phyloP scores from a whole-genome alignment of 2,888 invertebrate genomes.

The Harpalus rubripes region DNA sequence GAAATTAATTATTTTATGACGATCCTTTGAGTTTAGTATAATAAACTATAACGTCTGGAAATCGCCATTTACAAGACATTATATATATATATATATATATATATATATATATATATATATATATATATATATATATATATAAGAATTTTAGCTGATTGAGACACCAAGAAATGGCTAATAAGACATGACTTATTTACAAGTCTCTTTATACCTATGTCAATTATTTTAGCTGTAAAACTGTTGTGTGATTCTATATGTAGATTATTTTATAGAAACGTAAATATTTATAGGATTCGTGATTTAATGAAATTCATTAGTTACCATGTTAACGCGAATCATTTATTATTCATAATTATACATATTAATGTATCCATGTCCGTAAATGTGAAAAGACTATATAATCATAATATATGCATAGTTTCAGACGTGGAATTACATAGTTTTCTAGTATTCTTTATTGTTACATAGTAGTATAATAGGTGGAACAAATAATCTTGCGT shows the following conservation, averaged over 20 bases:
- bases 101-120: too few relatives aligned
- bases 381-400: slow-evolving; percentile 33
- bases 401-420: slow-evolving; percentile 17
- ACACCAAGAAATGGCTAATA: too few relatives aligned
- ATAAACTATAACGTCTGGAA: too few relatives aligned
- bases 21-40: too few relatives aligned
- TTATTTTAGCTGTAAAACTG: not conserved
- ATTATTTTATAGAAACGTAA: not conserved
- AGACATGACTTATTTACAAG: not conserved
- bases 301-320: slow-evolving; percentile 7
- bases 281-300: not conserved
- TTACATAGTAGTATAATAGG: too few relatives aligned
- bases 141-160: too few relatives aligned
- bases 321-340: slow-evolving; percentile 27
- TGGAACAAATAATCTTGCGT: too few relatives aligned
- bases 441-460: not conserved
- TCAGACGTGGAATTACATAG: not conserved
- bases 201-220: not conserved
- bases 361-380: slow-evolving; percentile 36
- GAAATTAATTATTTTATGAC: too few relatives aligned
- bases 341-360: slow-evolving; percentile 40
- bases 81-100: too few relatives aligned
- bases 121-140: too few relatives aligned
- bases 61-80: too few relatives aligned
- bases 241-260: not conserved